phyloP scores from a whole-genome alignment of 2,113 vertebrate species.

The Oenanthe oenanthe region DNA sequence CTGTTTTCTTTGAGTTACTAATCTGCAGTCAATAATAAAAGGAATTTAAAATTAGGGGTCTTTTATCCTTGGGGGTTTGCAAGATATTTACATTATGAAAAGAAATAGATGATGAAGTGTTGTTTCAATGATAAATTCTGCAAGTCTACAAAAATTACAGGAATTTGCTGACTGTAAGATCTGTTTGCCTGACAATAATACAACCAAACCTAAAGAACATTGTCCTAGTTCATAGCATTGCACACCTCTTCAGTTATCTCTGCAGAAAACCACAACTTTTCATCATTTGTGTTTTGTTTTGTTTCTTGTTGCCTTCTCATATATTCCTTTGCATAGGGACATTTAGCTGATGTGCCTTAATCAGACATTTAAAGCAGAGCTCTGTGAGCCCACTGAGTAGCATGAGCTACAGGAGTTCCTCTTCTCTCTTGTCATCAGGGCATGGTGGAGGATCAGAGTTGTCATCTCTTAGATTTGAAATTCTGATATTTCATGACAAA shows the following conservation, averaged over 20 bases:
- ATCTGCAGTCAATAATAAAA: neutral
- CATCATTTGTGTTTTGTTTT: neutral
- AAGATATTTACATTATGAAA: neutral
- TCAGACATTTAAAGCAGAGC: neutral
- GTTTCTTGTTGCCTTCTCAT: neutral
- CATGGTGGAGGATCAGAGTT: neutral
- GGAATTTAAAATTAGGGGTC: neutral
- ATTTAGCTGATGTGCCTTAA: neutral
- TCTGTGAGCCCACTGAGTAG: neutral
- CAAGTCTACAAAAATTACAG: neutral
- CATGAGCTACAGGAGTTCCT: neutral
- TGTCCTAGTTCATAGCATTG: neutral
- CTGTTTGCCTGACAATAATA: neutral
- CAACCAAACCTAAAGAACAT: neutral
- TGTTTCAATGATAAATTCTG: neutral
- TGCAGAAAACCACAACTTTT: neutral
- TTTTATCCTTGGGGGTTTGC: neutral
- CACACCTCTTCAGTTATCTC: neutral
- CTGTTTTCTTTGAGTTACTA: neutral
- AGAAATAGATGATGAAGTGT: neutral
- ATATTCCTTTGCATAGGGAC: neutral
- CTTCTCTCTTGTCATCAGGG: neutral
- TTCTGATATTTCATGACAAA: neutral
- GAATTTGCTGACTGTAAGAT: neutral
- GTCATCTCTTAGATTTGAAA: neutral